Conservation (phyloP, 2,797 vertebrate species). For the Columba guinea region DNA sequence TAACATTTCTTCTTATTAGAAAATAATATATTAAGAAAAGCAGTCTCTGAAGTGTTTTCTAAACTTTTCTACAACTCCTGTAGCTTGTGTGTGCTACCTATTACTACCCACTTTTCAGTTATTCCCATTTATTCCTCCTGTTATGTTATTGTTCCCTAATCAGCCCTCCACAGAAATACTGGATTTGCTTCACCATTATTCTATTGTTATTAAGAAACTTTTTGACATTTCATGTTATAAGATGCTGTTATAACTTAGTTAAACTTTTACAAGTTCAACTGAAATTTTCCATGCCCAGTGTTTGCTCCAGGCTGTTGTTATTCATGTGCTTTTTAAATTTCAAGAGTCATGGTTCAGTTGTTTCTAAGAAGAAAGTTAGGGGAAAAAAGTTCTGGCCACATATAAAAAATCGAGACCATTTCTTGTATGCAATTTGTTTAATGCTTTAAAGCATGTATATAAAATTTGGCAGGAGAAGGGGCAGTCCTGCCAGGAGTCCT, state of each 20-base stretch:
- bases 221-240: background rate
- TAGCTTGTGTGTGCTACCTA: background rate
- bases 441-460: background rate
- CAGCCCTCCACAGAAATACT: background rate
- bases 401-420: background rate
- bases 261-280: conserved; percentile 15
- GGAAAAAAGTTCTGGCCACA: background rate
- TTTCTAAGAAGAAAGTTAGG: conserved; percentile 9
- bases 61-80: background rate
- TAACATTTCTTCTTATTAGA: background rate
- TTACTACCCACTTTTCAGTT: background rate
- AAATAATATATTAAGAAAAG: background rate
- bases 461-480: background rate
- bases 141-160: background rate
- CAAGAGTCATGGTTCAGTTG: conserved; percentile 35
- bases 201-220: background rate
- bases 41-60: background rate
- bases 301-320: conserved; percentile 25
- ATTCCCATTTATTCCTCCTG: background rate
- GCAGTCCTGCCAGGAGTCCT: background rate
- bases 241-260: background rate
- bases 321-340: conserved; percentile 17
- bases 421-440: background rate
- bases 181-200: background rate
- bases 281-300: conserved; percentile 20